These are phyloP conservation scores for Eucidaris tribuloides DNA, from an alignment of 35 echinoderm and acorn worm species.

Conservation along the genomic window DNA sequence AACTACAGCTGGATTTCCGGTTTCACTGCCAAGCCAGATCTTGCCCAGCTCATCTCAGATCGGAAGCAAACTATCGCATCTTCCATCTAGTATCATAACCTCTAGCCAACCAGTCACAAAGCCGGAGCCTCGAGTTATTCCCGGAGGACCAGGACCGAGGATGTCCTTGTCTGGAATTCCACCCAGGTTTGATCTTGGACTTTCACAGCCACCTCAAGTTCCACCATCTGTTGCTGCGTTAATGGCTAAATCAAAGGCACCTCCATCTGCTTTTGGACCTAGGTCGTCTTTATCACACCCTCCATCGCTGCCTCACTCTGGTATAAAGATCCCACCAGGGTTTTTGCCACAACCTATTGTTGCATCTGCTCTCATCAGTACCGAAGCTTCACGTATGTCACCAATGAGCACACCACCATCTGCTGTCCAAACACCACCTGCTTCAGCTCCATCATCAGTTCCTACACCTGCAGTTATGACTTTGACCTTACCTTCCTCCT, in stretches of 20 bases:
- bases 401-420: neutral
- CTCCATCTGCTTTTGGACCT: too few species aligned
- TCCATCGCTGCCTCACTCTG: too few species aligned
- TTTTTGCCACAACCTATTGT: constrained; percentile 7
- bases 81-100: too few species aligned
- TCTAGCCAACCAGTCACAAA: neutral
- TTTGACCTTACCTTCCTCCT: too few species aligned
- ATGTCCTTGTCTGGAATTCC: neutral
- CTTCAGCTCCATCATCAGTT: neutral
- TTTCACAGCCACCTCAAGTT: neutral
- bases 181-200: neutral
- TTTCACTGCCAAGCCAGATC: constrained; percentile 4
- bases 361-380: neutral
- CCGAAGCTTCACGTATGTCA: neutral
- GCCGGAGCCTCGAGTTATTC: neutral
- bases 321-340: neutral
- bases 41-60: neutral
- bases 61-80: too few species aligned
- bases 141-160: neutral
- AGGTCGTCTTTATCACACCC: too few species aligned
- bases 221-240: constrained; percentile 13
- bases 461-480: neutral
- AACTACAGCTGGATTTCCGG: constrained; percentile 16
- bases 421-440: neutral
- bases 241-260: too few species aligned